A percentile compares a stretch with the other conserved stretches of the same genome.
Evolutionary conservation across 2,113 vertebrate species (phyloP).

Genomic region (Terrapene triunguis): DNA sequence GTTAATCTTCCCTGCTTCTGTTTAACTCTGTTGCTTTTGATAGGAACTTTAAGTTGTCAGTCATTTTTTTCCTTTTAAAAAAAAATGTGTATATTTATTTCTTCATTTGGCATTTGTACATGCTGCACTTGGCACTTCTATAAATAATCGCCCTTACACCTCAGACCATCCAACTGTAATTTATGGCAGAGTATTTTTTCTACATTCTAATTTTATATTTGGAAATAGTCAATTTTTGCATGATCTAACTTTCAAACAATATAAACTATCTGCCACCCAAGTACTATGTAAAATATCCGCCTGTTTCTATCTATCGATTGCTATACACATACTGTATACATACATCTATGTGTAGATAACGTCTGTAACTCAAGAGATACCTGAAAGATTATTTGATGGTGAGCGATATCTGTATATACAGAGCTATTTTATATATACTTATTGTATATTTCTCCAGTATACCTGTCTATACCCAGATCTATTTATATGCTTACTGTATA

Average conservation of each 20-base stretch:
- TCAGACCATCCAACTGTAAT: conserved; percentile 38
- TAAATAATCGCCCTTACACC: conserved; percentile 34
- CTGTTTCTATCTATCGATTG: neutral
- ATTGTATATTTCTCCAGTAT: neutral
- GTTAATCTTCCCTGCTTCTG: conserved; percentile 39
- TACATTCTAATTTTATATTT: neutral
- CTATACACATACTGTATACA: accelerated
- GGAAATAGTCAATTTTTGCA: conserved; percentile 11
- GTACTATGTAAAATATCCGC: accelerated
- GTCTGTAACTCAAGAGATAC: accelerated
- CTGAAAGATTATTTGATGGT: neutral
- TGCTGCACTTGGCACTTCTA: conserved; percentile 24
- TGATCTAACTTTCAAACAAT: neutral
- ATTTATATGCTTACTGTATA: neutral
- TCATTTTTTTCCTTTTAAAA: conserved; percentile 10
- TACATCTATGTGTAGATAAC: neutral
- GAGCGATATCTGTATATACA: neutral
- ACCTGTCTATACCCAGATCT: neutral
- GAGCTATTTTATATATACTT: neutral
- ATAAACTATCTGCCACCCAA: neutral
- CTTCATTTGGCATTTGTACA: neutral
- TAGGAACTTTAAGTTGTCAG: neutral
- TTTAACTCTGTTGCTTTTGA: neutral
- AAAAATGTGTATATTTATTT: neutral
- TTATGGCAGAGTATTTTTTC: conserved; percentile 27